A percentile compares a stretch with the other conserved stretches of the same genome.
These are phyloP conservation scores for Caligus rogercresseyi DNA, from an alignment of 1,140 invertebrate species.

Conservation along the genomic window DNA sequence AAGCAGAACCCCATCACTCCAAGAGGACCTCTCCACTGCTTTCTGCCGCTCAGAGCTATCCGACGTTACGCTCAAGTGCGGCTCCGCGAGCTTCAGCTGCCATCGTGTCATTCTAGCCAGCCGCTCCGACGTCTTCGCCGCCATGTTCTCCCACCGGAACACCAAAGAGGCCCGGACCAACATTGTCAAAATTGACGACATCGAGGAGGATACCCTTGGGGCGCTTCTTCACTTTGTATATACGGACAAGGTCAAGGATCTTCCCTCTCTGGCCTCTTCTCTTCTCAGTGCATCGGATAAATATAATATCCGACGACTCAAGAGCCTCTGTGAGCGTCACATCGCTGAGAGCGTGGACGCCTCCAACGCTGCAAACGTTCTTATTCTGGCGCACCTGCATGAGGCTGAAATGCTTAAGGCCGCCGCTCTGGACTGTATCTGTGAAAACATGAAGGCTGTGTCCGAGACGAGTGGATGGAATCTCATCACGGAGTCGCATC, in stretches of 20 bases:
- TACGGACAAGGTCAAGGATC: constrained; percentile 79
- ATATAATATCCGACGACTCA: constrained; percentile 87
- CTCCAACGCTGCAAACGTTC: constrained; percentile 88
- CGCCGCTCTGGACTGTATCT: constrained; percentile 97
- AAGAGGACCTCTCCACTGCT: neutral
- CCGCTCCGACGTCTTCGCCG: constrained; percentile 66
- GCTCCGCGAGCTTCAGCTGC: constrained; percentile 79
- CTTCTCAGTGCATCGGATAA: constrained; percentile 92
- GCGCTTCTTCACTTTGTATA: constrained; percentile 98
- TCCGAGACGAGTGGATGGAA: constrained; percentile 96
- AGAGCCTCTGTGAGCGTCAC: constrained; percentile 98
- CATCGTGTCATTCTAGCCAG: constrained; percentile 92
- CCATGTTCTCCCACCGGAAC: constrained; percentile 95
- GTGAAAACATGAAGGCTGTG: constrained; percentile 88
- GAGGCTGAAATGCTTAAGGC: constrained; percentile 95
- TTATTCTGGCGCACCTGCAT: constrained; percentile 93
- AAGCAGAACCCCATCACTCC: neutral
- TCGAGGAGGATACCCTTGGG: constrained; percentile 82
- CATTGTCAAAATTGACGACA: constrained; percentile 88
- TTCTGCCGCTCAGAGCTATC: constrained; percentile 43
- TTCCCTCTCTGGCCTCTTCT: constrained; percentile 96
- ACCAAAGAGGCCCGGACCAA: constrained; percentile 89
- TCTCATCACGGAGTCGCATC: constrained; percentile 86
- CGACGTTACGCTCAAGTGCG: constrained; percentile 81
- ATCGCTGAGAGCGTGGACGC: constrained; percentile 83